Base-by-base conservation (phyloP, 1,140 invertebrate species). In the Nomia melanderi region DNA sequence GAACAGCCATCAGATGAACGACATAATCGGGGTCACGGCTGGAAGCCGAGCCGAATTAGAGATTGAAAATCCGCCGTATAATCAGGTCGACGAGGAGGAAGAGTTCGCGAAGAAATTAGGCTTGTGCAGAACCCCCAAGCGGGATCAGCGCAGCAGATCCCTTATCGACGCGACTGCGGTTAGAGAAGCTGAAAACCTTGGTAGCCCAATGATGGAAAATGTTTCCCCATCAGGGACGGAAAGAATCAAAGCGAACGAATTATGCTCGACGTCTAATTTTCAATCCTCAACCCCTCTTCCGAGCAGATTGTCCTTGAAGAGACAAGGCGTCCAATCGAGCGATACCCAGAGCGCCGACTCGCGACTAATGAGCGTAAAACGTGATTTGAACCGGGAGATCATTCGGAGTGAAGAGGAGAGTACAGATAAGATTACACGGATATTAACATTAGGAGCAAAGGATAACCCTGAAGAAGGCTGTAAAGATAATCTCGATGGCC, bases 281-380 rank as follows among this genome's bases (percentile, higher is more conserved):
- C 62, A 64, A 29, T 39, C 39, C 2, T 23, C 39, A 0, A 29
- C 59, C 4, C 8, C 53, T 0, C 12, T 5, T 9, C 39, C 31
- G 7, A 17, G 1, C 7, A 64, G 69, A 41, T 50, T 79, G 33
- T 83, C 82, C 8, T 36, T 79, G n/a, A 76, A 31, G 12, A 66
- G 25, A 50, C 31, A 0, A 0, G n/a, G 2, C 20, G 0, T 1
- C 6, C 14, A 64, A 5, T 7, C 2, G 0, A 72, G 7, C 50
- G 4, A 2, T 12, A 2, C 0, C 31, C 14, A 1, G 17, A 1
- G 17, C 23, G 20, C 0, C 1, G 2, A 1, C 2, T 12, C 29
- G 31, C 65, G 79, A 36, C 9, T 74, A 11, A 4, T 25, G 12
- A 11, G 4, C 5, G 50, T 63, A 12, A 82, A 4, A n/a, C 75